Base-by-base conservation (phyloP, 2,113 vertebrate genomes). In the Leucosticte australis region DNA sequence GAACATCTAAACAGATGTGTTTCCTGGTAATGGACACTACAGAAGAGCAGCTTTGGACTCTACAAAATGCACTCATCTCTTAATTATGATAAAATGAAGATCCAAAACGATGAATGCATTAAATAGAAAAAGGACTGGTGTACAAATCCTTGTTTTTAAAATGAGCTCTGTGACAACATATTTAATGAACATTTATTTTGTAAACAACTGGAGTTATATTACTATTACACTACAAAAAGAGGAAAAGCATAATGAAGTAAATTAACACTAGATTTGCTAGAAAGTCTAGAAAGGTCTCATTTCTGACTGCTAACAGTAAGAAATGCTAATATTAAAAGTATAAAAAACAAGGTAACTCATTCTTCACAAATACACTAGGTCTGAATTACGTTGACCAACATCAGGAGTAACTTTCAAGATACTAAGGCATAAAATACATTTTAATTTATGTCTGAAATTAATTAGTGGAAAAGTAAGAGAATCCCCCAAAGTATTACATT, bases 1-100 rank as follows among this genome's bases (percentile, higher is more conserved):
- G n/a, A 69, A 24, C 63, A 47, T n/a, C n/a, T n/a, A 2, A 56
- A 87, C 10, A 24, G 49, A 18, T 0, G 0, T 15, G 28, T 28
- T 53, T 57, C 46, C 50, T 55, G 52, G 55, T 46, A 44, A 69
- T 4, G 35, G 37, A 33, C 39, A 70, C 50, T 11, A 30, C 1
- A 0, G 10, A 35, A 37, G 23, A 83, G 41, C 20, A 47, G n/a
- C 41, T 56, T 59, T 41, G 42, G 52, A 86, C 23, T 20, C 19
- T 5, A 39, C 24, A 27, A 85, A 86, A 62, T 12, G 22, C 23
- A 67, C 24, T 71, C 52, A 35, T 27, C 57, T 71, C 26, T 63
- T 78, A 89, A 75, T 67, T 47, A 70, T 44, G 23, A 74, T 1
- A 75, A 55, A 59, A 74, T 55, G 35, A 89, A 87, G 52, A 81